Conservation (phyloP, 53 echinoderm and acorn worm species). For the Actinopyga echinites region DNA sequence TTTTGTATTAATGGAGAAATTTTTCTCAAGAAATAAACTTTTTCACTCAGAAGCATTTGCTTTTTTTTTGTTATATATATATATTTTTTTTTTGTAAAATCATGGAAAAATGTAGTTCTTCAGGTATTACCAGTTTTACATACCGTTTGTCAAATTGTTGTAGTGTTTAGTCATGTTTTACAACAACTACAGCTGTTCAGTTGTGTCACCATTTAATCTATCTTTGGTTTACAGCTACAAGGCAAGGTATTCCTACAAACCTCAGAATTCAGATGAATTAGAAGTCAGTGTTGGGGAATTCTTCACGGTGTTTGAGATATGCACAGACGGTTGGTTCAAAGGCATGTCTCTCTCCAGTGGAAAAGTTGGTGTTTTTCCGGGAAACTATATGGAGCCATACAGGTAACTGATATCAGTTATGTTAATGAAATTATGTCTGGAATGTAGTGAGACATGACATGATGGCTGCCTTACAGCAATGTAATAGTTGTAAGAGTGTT, state of each 20-base stretch:
- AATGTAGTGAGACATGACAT: too few relatives aligned
- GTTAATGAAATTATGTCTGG: too few relatives aligned
- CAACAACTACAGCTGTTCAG: neutral
- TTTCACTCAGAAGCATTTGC: too few relatives aligned
- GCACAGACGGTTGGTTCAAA: constrained; percentile 87
- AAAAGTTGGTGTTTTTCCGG: constrained; percentile 87
- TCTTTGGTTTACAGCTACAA: constrained; percentile 53
- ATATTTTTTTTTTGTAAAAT: too few relatives aligned
- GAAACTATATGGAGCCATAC: constrained; percentile 94
- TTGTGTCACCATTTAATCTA: too few relatives aligned
- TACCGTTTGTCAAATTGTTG: neutral
- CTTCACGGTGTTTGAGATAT: constrained; percentile 86
- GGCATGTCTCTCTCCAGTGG: constrained; percentile 79
- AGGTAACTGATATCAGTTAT: constrained; percentile 49
- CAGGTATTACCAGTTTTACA: neutral
- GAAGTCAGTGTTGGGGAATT: constrained; percentile 82
- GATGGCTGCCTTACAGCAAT: too few relatives aligned
- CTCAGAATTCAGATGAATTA: constrained; percentile 83
- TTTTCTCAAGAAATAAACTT: too few relatives aligned
- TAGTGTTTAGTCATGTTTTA: neutral
- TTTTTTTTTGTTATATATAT: too few relatives aligned
- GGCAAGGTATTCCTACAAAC: constrained; percentile 84
- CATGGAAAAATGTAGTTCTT: neutral
- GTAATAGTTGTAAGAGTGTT: too few relatives aligned
- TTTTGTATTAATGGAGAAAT: too few relatives aligned